phyloP scores from a whole-genome alignment of 2,888 invertebrate genomes.

The Cynaeus angustus region DNA sequence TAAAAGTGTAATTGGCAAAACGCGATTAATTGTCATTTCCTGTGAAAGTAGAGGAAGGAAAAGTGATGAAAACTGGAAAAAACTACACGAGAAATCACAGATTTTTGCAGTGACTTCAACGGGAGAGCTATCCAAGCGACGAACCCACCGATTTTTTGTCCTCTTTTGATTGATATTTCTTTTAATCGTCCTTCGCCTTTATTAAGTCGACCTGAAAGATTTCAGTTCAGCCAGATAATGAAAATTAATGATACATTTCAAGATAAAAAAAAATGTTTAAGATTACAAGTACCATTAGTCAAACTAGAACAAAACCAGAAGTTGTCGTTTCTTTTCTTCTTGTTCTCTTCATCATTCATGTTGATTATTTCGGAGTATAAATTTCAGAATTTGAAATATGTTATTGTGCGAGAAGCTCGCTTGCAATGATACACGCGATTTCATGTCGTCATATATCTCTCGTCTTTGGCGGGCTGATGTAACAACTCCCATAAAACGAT shows the following conservation, averaged over 20 bases:
- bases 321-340: conserved; percentile 14
- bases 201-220: conserved; percentile 2
- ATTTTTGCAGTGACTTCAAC: too few species aligned
- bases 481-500: conserved; percentile 60
- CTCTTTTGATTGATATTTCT: conserved; percentile 22
- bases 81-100: too few species aligned
- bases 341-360: conserved; percentile 7
- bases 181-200: conserved; percentile 1
- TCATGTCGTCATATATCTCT: conserved; percentile 62
- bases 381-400: conserved; percentile 33
- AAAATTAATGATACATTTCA: conserved; percentile 18
- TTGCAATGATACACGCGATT: conserved; percentile 58
- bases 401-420: conserved; percentile 36
- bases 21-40: conserved; percentile 23
- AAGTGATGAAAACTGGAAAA: too few species aligned
- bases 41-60: conserved; percentile 14
- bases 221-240: conserved; percentile 10
- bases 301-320: conserved; percentile 21
- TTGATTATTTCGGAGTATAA: conserved; percentile 22
- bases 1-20: conserved; percentile 34
- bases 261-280: background rate
- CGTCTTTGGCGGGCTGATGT: conserved; percentile 62
- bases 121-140: too few species aligned
- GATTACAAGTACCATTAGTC: conserved; percentile 2
- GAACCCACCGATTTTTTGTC: too few species aligned